Evolutionary conservation across 2,797 vertebrate genomes (phyloP).

Genomic region (Sebastes nivosus): DNA sequence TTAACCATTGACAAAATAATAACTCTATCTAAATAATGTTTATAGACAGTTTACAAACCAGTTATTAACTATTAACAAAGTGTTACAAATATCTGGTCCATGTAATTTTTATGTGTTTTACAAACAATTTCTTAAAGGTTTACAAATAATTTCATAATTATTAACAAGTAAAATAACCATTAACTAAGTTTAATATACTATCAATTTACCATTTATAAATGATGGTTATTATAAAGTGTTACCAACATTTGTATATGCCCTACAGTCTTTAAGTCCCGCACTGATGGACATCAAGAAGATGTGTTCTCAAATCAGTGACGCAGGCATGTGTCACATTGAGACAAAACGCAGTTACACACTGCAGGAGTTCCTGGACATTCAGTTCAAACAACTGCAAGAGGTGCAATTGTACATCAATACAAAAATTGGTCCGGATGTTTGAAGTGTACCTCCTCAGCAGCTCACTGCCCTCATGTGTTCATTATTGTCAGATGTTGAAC

Average conservation of each 20-base stretch:
- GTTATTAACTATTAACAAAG: too few relatives aligned
- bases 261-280: conserved; percentile 82
- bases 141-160: too few relatives aligned
- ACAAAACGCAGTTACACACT: conserved; percentile 82
- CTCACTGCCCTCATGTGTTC: not conserved
- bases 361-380: conserved; percentile 80
- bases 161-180: too few relatives aligned
- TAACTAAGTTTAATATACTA: not conserved
- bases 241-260: conserved; percentile 8
- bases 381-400: conserved; percentile 79
- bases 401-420: conserved; percentile 52
- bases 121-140: not conserved
- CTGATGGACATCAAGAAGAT: conserved; percentile 87
- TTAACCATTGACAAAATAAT: too few relatives aligned
- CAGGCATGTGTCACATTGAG: conserved; percentile 81
- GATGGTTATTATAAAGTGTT: not conserved
- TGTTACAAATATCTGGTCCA: too few relatives aligned
- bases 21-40: too few relatives aligned
- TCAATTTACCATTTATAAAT: not conserved
- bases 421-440: not conserved
- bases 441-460: not conserved
- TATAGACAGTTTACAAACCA: too few relatives aligned
- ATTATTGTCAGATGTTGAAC: conserved; percentile 72
- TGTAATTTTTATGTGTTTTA: too few relatives aligned
- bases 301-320: conserved; percentile 83